Evolutionary conservation across 1,140 invertebrate species (phyloP).

Genomic region (Pseudomyrmex cubaensis): DNA sequence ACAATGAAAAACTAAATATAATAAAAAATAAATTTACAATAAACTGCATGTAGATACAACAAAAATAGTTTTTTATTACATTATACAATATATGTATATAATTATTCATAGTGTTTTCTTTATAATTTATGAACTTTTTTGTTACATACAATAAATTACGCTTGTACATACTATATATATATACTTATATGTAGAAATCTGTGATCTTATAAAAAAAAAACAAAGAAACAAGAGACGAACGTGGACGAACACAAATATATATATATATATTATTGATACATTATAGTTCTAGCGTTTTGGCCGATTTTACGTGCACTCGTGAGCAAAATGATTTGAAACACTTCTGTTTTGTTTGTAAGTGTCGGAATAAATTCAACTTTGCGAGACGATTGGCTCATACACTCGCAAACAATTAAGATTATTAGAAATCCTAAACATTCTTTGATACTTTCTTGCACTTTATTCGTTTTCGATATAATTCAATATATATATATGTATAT

Average conservation of each 20-base stretch:
- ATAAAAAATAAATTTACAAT: not conserved
- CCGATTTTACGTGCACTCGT: not conserved
- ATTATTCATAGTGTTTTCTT: slow-evolving; percentile 3
- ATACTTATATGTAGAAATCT: not conserved
- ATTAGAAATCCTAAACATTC: not conserved
- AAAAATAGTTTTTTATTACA: slow-evolving; percentile 26
- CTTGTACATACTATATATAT: not conserved
- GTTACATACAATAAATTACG: not conserved
- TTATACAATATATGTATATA: slow-evolving; percentile 25
- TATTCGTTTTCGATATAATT: not conserved
- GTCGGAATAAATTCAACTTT: too few species aligned
- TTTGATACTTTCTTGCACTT: not conserved
- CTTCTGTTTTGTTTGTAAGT: too few species aligned
- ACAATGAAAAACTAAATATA: too few species aligned
- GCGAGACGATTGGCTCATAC: too few species aligned
- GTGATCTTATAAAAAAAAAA: slow-evolving; percentile 1
- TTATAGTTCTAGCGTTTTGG: not conserved
- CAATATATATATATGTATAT: not conserved
- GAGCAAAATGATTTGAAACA: too few species aligned
- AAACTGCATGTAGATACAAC: slow-evolving; percentile 9
- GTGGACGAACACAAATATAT: not conserved
- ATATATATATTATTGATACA: too few species aligned
- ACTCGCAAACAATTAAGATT: too few species aligned
- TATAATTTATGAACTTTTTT: not conserved
- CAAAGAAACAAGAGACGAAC: not conserved